A percentile compares a stretch with the other conserved stretches of the same genome.
Conservation (phyloP, 1,140 invertebrate genomes). For the Cataglyphis hispanica region DNA sequence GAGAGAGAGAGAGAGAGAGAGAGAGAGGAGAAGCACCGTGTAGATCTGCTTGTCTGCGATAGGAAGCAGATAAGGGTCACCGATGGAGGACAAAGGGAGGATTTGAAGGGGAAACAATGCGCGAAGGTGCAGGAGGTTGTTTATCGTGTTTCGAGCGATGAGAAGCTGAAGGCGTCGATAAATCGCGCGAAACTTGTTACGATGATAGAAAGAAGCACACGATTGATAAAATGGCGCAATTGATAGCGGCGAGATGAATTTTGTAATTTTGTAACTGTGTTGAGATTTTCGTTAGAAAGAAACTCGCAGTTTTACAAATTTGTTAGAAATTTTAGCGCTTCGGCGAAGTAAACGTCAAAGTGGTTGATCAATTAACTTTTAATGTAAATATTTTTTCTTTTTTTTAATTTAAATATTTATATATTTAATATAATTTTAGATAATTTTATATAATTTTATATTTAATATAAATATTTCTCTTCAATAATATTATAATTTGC, state of each 20-base stretch:
- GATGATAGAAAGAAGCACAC: neutral
- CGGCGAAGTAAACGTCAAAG: neutral
- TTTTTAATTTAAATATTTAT: too few relatives aligned
- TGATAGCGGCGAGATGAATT: conserved; percentile 5
- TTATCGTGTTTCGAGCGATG: conserved; percentile 66
- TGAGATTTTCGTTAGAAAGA: neutral
- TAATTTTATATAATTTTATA: too few relatives aligned
- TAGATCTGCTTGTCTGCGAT: conserved; percentile 65
- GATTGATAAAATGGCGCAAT: neutral
- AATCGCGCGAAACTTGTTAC: neutral
- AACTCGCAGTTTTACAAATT: neutral
- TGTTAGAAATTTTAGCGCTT: neutral
- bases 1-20: conserved; percentile 20
- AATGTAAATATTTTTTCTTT: too few relatives aligned
- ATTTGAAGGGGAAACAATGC: conserved; percentile 63
- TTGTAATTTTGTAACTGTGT: neutral
- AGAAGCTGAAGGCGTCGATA: conserved; percentile 38
- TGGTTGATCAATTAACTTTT: neutral
- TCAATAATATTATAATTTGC: neutral
- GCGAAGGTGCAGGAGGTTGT: conserved; percentile 57
- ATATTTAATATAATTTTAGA: too few relatives aligned
- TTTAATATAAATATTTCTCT: neutral
- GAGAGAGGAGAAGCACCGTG: conserved; percentile 10
- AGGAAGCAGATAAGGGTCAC: conserved; percentile 51
- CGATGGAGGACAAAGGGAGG: conserved; percentile 56